Evolutionary conservation across 2,797 vertebrate genomes (phyloP), one percentile per base, ranked within the genome.

Genomic region (Gorsachius magnificus): DNA sequence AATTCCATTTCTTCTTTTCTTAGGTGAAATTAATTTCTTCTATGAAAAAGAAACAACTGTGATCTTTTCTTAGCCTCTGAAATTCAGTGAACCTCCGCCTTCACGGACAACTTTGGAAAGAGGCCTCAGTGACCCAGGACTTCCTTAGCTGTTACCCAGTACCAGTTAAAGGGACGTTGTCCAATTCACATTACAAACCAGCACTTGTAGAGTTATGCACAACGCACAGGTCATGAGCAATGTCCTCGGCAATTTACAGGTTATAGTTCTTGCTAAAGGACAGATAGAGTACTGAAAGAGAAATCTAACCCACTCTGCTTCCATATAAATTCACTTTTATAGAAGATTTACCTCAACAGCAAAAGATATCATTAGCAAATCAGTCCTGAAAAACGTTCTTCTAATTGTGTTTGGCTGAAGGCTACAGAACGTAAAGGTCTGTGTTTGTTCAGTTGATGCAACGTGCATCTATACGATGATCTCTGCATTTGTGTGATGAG

Each of bases 281-380:
- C 75, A 71, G 74, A 82, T 3, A 26, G 36, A 56, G 79, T 66
- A 68, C 83, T 65, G 87, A 94, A 69, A 50, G 80, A 95, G 82
- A 95, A 63, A 25, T 77, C 54, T 19, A 54, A 66, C 88, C 89
- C 72, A 57, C 71, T 89, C 92, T 63, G 46, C 74, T 85, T 81
- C 91, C 38, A 16, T 38, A 38, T 10, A 61, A 80, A 81, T 85
- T 82, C 83, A 64, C 60, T 84, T 95, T 84, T 64, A 86, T 11
- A 77, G 74, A 90, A 88, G 94, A 86, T 87, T 87, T 92, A 94
- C 87, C 83, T 83, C 89, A 57, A 45, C 84, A 91, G 60, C 86
- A 87, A 85, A 76, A 80, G 75, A 69, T 24, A 66, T n/a, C 36
- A 28, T n/a, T 31, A 68, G 48, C 14, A 51, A 68, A 83, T 68